Evolutionary conservation across 2,888 invertebrate species (phyloP).

Genomic region (Andrena camellia): DNA sequence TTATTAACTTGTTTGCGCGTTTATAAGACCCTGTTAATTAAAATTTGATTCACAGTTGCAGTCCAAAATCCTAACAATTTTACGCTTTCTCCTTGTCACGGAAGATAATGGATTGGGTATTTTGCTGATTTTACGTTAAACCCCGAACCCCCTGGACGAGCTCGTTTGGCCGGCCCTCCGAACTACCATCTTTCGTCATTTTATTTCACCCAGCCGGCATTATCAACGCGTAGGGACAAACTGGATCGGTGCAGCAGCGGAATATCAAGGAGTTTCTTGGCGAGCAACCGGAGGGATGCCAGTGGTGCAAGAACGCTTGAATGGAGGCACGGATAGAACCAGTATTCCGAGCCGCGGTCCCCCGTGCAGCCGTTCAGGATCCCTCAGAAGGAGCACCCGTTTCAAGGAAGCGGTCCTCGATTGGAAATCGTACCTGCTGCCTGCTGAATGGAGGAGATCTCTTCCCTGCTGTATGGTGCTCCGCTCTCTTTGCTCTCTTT

Average conservation of each 20-base stretch:
- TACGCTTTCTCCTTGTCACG: no score
- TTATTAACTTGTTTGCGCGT: no score
- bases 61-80: no score
- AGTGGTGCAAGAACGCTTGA: slow-evolving; percentile 77
- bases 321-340: slow-evolving; percentile 73
- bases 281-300: slow-evolving; percentile 59
- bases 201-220: slow-evolving; percentile 37
- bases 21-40: no score
- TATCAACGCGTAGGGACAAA: slow-evolving; percentile 62
- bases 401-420: slow-evolving; percentile 76
- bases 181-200: background rate
- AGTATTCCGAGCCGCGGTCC: slow-evolving; percentile 60
- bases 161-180: background rate
- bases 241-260: slow-evolving; percentile 66
- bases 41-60: no score
- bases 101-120: no score
- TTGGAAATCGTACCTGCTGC: slow-evolving; percentile 73
- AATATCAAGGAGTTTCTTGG: slow-evolving; percentile 76
- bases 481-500: slow-evolving; percentile 27
- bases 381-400: slow-evolving; percentile 66
- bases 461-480: slow-evolving; percentile 14
- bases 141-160: background rate
- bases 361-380: slow-evolving; percentile 51
- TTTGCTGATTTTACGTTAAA: no score
- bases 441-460: slow-evolving; percentile 69